Evolutionary conservation across 2,888 invertebrate species (phyloP), one percentile per base, ranked within the genome.

Genomic region (Polydrusus pterygomalis): DNA sequence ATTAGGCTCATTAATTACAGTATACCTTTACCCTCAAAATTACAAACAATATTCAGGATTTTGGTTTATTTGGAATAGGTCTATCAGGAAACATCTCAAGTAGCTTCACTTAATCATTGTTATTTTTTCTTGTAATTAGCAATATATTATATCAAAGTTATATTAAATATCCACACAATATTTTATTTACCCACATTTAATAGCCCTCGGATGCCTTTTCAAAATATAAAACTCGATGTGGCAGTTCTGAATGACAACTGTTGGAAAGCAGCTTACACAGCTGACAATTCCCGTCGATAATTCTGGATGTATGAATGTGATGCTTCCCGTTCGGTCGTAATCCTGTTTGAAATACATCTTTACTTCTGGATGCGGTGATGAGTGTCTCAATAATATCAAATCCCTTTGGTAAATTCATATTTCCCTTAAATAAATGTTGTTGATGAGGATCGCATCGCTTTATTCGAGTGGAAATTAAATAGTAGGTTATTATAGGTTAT

Each of bases 281-380:
- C 68, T 69, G 68, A 69, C 68, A 54, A 69, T 69, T 69, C 68
- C 68, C 30, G 43, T 54, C 56, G 43, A 56, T 69, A 58, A 69
- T 58, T 58, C 68, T 38, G 68, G 58, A 69, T 69, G 38, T 60
- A 60, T 60, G 68, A 69, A 69, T 69, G 54, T 38, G 43, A 56
- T 43, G 43, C 15, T 30, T 58, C 58, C 17, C 54, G 18, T 40
- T 38, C 51, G 54, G 34, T 56, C 18, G 68, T 69, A 69, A 69
- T 69, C 68, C 68, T 69, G 68, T 43, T 69, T 69, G 68, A 69
- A 58, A 69, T 58, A 58, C 45, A 43, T 69, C 68, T 69, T 69
- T 69, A 58, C 58, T 56, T 67, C 17, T 34, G 17, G 20, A 54
- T 34, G 51, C 51, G 15, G 30, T 67, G 38, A 54, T 67, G 38